phyloP scores from a whole-genome alignment of 2,797 vertebrate species.

The Podargus strigoides region DNA sequence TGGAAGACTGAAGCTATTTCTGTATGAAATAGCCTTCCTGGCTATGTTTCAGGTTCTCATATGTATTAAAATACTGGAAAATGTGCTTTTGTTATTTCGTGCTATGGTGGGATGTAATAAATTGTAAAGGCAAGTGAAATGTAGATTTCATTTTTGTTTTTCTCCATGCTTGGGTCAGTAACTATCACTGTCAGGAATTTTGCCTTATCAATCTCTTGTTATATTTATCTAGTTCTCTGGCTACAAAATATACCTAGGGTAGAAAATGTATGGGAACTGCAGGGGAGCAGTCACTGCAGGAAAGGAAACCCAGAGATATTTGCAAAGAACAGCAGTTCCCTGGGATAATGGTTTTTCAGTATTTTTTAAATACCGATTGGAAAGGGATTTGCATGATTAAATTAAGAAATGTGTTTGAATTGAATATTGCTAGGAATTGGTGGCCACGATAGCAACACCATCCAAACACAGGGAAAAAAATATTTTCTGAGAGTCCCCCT shows the following conservation, averaged over 20 bases:
- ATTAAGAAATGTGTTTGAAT: neutral
- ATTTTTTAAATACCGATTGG: neutral
- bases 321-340: neutral
- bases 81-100: neutral
- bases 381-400: neutral
- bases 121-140: neutral
- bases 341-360: neutral
- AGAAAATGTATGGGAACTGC: neutral
- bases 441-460: neutral
- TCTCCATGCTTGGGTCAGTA: neutral
- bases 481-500: neutral
- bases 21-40: neutral
- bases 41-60: neutral
- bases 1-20: slow-evolving; percentile 34
- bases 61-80: neutral
- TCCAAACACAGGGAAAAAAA: neutral
- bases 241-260: neutral
- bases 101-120: neutral
- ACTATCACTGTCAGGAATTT: neutral
- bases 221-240: neutral
- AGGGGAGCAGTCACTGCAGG: neutral
- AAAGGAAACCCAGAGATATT: neutral
- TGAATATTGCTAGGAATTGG: neutral
- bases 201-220: neutral
- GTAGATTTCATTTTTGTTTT: neutral